These are phyloP conservation scores for Psix sp. DNA, from an alignment of 1,140 invertebrate species.

Conservation along the genomic window DNA sequence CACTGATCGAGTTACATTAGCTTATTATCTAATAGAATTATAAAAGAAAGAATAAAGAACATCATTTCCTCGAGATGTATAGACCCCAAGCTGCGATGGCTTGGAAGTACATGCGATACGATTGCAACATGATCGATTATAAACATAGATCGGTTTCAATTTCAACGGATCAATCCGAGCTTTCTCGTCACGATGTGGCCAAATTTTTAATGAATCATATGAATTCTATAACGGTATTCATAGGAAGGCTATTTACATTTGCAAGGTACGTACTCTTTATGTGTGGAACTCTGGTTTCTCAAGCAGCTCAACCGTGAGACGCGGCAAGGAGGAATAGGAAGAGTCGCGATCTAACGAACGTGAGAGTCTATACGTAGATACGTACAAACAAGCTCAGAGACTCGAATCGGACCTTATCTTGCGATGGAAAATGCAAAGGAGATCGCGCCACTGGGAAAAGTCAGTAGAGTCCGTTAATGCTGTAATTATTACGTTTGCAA, in stretches of 20 bases:
- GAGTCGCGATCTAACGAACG: conserved; percentile 53
- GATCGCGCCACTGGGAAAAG: conserved; percentile 48
- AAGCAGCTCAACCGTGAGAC: conserved; percentile 58
- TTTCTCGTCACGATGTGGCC: conserved; percentile 7
- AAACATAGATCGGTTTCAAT: conserved; percentile 18
- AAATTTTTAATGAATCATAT: conserved; percentile 50
- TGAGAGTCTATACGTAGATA: conserved; percentile 58
- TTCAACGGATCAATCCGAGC: conserved; percentile 23
- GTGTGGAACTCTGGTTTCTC: conserved; percentile 50
- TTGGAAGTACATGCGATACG: neutral
- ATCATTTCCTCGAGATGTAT: no score
- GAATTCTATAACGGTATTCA: conserved; percentile 52
- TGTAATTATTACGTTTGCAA: conserved; percentile 29
- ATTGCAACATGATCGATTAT: conserved; percentile 24
- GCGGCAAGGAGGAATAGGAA: conserved; percentile 49
- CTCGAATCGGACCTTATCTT: conserved; percentile 49
- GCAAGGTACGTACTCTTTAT: conserved; percentile 33
- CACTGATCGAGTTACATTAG: no score
- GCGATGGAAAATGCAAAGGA: conserved; percentile 51
- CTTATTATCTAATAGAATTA: no score
- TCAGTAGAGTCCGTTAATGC: conserved; percentile 41
- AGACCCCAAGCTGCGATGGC: no score
- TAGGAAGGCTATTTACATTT: conserved; percentile 37
- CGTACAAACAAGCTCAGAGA: conserved; percentile 46
- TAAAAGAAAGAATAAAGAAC: no score